These are phyloP conservation scores for Helicorthomorpha holstii DNA, from an alignment of 1,140 invertebrate genomes.

Conservation along the genomic window DNA sequence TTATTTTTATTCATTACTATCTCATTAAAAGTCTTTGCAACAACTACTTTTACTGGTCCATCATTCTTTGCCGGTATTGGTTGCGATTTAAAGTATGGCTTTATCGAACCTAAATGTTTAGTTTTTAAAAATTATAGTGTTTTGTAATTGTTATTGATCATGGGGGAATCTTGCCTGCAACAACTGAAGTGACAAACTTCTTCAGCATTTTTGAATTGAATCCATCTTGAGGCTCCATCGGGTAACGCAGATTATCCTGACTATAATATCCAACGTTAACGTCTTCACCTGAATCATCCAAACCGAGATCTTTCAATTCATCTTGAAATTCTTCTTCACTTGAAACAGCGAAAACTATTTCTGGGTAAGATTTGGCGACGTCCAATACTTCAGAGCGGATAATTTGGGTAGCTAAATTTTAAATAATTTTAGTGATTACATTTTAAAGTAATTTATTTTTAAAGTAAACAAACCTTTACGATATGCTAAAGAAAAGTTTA, in stretches of 20 bases:
- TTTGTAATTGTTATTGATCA: too few relatives aligned
- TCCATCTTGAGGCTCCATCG: neutral
- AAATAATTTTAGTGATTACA: too few relatives aligned
- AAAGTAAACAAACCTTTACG: too few relatives aligned
- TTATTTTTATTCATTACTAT: slow-evolving; percentile 78
- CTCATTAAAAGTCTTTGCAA: slow-evolving; percentile 96
- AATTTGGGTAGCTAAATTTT: neutral
- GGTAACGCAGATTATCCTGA: neutral
- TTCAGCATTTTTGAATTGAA: slow-evolving; percentile 67
- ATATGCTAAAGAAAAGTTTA: too few relatives aligned
- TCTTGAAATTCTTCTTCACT: neutral
- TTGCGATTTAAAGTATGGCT: slow-evolving; percentile 92
- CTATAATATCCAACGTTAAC: neutral
- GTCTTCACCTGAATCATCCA: neutral
- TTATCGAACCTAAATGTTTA: too few relatives aligned
- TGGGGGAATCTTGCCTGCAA: slow-evolving; percentile 57
- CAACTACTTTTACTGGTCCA: slow-evolving; percentile 53
- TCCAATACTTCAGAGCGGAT: neutral
- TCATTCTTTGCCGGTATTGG: slow-evolving; percentile 70
- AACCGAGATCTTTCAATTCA: neutral
- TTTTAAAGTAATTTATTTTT: too few relatives aligned
- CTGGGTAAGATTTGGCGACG: neutral
- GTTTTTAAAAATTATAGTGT: too few relatives aligned
- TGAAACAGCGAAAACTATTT: neutral
- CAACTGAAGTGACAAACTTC: slow-evolving; percentile 70